Percentiles rank a stretch among this genome's conserved stretches.
Conservation (phyloP, 2,113 vertebrate species). For the Recurvirostra avosetta region DNA sequence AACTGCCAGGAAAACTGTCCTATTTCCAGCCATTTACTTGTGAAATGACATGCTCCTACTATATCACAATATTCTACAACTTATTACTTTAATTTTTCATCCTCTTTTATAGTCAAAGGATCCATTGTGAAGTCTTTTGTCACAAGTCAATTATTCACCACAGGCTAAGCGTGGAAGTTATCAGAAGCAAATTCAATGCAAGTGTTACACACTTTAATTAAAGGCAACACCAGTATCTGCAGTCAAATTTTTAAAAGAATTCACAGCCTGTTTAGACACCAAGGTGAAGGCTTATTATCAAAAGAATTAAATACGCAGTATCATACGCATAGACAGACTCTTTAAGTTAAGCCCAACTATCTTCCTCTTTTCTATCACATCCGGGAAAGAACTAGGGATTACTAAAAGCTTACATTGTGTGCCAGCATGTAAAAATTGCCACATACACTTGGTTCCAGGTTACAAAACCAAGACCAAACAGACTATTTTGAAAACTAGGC, state of each 20-base stretch:
- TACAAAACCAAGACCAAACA: background rate
- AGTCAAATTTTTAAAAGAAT: background rate
- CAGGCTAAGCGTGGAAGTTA: background rate
- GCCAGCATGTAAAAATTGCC: background rate
- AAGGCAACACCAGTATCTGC: background rate
- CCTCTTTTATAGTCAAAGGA: background rate
- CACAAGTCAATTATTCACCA: background rate
- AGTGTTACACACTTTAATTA: background rate
- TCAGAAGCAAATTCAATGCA: background rate
- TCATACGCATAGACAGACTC: background rate
- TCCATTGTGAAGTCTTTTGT: background rate
- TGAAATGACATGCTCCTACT: background rate
- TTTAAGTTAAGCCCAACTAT: background rate
- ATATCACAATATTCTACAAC: background rate
- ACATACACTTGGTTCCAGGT: background rate
- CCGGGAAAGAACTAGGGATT: background rate
- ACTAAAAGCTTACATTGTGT: rapidly evolving
- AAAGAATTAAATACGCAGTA: background rate
- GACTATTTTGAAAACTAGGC: background rate
- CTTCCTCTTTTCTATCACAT: background rate
- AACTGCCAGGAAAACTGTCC: background rate
- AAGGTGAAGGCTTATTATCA: background rate
- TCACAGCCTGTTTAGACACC: background rate
- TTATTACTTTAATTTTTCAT: background rate
- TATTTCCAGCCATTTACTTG: background rate